phyloP scores from a whole-genome alignment of 2,113 vertebrate genomes.

The Aptenodytes patagonicus region DNA sequence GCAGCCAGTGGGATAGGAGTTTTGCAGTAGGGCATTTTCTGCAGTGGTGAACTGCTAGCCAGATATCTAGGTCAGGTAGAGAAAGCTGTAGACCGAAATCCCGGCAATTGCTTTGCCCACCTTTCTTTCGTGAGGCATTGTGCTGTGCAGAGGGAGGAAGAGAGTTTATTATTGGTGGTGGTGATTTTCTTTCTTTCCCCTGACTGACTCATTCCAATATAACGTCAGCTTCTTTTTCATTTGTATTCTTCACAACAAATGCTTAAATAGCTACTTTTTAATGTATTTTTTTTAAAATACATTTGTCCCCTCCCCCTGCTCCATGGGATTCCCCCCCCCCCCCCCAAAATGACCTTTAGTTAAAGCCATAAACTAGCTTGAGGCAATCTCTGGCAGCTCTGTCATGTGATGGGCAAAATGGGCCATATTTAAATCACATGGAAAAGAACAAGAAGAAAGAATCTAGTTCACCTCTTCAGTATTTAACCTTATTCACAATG shows the following conservation, averaged over 20 bases:
- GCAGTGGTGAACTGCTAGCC: not conserved
- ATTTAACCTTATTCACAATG: not conserved
- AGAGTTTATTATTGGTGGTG: not conserved
- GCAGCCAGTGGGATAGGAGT: conserved; percentile 8
- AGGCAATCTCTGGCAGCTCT: conserved; percentile 27
- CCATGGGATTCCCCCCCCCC: not conserved
- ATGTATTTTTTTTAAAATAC: not conserved
- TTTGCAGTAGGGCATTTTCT: conserved; percentile 28
- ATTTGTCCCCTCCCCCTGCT: not conserved
- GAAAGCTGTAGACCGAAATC: not conserved
- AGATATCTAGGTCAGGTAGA: conserved; percentile 42
- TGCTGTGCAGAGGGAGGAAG: not conserved
- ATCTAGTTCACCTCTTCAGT: not conserved
- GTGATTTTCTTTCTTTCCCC: not conserved
- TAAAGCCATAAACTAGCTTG: not conserved
- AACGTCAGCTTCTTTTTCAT: not conserved
- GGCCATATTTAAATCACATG: conserved; percentile 27
- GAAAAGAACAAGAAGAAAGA: not conserved
- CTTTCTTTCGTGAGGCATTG: not conserved
- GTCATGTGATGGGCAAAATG: not conserved
- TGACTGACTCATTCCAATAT: not conserved
- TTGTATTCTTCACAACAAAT: not conserved
- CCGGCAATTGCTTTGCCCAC: not conserved
- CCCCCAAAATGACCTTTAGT: not conserved
- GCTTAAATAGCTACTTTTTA: not conserved